Percentiles rank a stretch among this genome's conserved stretches.
Conservation (phyloP, 2,113 vertebrate species). For the Fulica atra region DNA sequence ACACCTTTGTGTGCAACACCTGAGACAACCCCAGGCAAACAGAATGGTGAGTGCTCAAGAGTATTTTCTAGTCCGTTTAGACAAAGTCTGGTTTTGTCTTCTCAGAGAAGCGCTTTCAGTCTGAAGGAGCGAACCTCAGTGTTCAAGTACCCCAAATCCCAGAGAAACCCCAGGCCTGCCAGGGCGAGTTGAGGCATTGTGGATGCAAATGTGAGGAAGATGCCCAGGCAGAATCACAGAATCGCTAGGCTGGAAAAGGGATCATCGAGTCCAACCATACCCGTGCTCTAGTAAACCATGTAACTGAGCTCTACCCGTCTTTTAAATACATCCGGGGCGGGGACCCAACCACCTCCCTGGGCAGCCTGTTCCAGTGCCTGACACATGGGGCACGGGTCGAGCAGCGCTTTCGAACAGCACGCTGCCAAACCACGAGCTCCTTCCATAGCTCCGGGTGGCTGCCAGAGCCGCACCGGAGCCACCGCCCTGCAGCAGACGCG, state of each 20-base stretch:
- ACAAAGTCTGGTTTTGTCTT: accelerated
- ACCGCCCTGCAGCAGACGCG: background rate
- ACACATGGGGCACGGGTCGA: accelerated
- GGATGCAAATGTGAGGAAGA: accelerated
- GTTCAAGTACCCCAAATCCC: accelerated
- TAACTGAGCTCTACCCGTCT: too few relatives aligned
- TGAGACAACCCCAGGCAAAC: accelerated
- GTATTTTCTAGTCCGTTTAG: accelerated
- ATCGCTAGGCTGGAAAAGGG: too few relatives aligned
- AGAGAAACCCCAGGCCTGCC: background rate
- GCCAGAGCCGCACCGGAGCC: background rate
- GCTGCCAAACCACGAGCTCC: accelerated
- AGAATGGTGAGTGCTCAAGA: accelerated
- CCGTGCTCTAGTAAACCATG: too few relatives aligned
- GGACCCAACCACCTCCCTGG: too few relatives aligned
- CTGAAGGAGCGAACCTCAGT: accelerated
- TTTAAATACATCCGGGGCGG: too few relatives aligned
- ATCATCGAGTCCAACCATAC: too few relatives aligned
- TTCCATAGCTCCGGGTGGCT: accelerated
- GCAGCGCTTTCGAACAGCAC: accelerated
- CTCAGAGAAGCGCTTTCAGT: accelerated
- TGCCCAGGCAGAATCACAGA: too few relatives aligned
- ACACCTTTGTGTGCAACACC: accelerated
- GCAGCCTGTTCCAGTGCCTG: too few relatives aligned
- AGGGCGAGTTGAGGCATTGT: accelerated